Evolutionary conservation across 2,113 vertebrate genomes (phyloP), one percentile per base, ranked within the genome.

Genomic region (Stigmatopora argus): DNA sequence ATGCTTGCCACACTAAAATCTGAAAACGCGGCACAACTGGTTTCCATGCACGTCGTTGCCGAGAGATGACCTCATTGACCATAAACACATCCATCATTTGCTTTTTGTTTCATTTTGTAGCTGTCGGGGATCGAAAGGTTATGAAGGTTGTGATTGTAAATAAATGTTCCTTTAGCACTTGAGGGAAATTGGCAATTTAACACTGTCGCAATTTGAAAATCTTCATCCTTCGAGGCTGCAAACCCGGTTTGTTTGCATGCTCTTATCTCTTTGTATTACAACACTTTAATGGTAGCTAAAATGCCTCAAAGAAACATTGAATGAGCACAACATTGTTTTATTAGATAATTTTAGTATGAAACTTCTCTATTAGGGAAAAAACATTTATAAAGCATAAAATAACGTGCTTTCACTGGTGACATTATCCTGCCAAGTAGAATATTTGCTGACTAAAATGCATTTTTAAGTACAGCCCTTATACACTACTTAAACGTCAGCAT

Each of bases 101-200:
- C 45, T 62, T 59, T 58, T 59, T n/a, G 18, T 26, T 52, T 65
- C 18, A 38, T 55, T 69, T 69, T 47, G 15, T 5, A 59, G 19
- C 17, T 19, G 11, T 62, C 26, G 6, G 44, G 64, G 41, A 41
- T 21, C 17, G 44, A 58, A 12, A 31, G 31, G 49, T 18, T 51
- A 3, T n/a, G 60, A 9, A 63, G 19, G 31, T 23, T 8, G 66
- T 66, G 4, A 71, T 3, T 66, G 45, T 70, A 47, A 49, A 53
- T 19, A 35, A 48, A 3, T 62, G 72, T 75, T 64, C 46, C n/a
- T 4, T 26, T 64, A 34, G 21, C 31, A 51, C 31, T 55, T 65
- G n/a, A 52, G 69, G 26, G 46, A n/a, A 59, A 21, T 71, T 19
- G n/a, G 65, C 17, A 57, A 62, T 66, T 75, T 56, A 61, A 51